Conservation (phyloP, 2,797 vertebrate genomes). For the Furcifer pardalis region DNA sequence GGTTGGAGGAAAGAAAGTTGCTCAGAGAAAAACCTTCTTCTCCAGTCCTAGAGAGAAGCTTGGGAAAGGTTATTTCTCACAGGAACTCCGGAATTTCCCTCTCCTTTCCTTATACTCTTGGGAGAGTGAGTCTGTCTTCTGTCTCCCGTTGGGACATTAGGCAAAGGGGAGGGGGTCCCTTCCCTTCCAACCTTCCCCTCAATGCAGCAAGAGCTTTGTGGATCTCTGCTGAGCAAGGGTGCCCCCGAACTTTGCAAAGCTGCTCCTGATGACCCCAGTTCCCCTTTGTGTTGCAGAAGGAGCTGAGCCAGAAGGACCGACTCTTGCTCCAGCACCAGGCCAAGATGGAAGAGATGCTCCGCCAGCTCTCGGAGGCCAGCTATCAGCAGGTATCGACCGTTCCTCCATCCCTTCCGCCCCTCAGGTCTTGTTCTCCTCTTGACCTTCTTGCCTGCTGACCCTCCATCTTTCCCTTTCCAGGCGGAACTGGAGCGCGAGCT, state of each 20-base stretch:
- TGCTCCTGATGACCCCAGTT: conserved; percentile 3
- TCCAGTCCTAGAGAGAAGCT: not conserved
- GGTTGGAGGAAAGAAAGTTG: no score
- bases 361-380: conserved; percentile 85
- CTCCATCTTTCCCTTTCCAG: conserved; percentile 66
- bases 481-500: conserved; percentile 85
- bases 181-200: not conserved
- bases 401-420: no score
- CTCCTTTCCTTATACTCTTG: not conserved
- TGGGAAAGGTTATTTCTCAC: no score
- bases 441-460: not conserved
- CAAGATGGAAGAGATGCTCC: conserved; percentile 88
- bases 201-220: no score
- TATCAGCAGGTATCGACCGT: conserved; percentile 86
- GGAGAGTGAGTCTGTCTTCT: not conserved
- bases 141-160: not conserved
- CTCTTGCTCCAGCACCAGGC: conserved; percentile 89
- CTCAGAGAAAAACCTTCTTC: not conserved
- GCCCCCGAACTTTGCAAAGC: not conserved
- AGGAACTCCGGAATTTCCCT: not conserved
- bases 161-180: not conserved
- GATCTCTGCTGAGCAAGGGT: no score
- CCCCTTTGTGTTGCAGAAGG: conserved; percentile 81
- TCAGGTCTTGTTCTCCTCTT: not conserved
- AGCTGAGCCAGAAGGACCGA: conserved; percentile 90